Evolutionary conservation across 2,888 invertebrate genomes (phyloP).

Genomic region (Oscheius sp.): DNA sequence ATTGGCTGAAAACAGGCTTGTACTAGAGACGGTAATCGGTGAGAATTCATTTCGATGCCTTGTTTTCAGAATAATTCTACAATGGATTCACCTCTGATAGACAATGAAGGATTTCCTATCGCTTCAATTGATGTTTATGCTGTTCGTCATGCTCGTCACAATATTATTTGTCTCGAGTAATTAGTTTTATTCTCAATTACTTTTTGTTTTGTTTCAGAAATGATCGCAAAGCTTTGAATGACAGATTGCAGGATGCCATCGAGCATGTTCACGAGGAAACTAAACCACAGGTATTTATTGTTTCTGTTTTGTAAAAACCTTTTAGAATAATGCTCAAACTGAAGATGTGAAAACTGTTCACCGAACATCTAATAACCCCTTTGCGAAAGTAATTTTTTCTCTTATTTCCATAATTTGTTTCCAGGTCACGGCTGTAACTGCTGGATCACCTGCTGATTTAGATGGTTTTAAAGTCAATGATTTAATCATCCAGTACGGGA

Average conservation of each 20-base stretch:
- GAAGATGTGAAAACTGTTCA: slow-evolving; percentile 43
- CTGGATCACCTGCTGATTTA: slow-evolving; percentile 54
- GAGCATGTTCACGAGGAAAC: slow-evolving; percentile 78
- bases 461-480: slow-evolving; percentile 60
- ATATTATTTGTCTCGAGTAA: slow-evolving; percentile 84
- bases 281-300: slow-evolving; percentile 44
- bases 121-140: slow-evolving; percentile 90
- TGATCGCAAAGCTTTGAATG: slow-evolving; percentile 87
- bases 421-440: slow-evolving; percentile 44
- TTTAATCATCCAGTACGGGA: slow-evolving; percentile 66
- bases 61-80: slow-evolving; percentile 55
- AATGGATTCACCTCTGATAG: slow-evolving; percentile 87
- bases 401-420: background rate
- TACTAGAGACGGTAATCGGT: slow-evolving; percentile 44
- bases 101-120: slow-evolving; percentile 87
- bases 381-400: slow-evolving; percentile 42
- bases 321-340: background rate
- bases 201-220: slow-evolving; percentile 78
- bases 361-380: slow-evolving; percentile 61
- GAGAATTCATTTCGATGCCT: background rate
- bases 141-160: slow-evolving; percentile 87
- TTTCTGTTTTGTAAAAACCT: slow-evolving; percentile 35
- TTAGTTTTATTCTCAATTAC: slow-evolving; percentile 56
- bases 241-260: slow-evolving; percentile 78
- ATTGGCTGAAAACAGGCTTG: slow-evolving; percentile 43